phyloP scores from a whole-genome alignment of 2,113 vertebrate genomes.

The Eonycteris spelaea region DNA sequence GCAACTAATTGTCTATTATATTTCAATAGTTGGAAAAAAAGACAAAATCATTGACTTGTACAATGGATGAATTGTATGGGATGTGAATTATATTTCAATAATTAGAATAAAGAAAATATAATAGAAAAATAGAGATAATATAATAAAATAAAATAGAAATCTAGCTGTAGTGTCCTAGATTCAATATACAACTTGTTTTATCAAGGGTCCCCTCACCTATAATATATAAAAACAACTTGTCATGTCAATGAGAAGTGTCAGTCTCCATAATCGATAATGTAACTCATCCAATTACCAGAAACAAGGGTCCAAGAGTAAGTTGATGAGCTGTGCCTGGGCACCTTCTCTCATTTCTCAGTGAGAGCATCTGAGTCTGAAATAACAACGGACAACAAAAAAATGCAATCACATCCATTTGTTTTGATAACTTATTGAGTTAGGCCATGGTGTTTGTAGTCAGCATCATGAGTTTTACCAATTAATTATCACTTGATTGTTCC shows the following conservation, averaged over 20 bases:
- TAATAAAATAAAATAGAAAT: background rate
- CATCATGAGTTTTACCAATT: background rate
- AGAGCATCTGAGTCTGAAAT: background rate
- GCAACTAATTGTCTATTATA: too few relatives aligned
- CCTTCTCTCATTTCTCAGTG: background rate
- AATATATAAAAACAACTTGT: background rate
- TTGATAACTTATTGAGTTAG: background rate
- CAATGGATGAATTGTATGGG: background rate
- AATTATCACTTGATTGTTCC: background rate
- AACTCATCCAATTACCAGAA: background rate
- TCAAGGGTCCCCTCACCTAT: background rate
- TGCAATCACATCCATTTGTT: background rate
- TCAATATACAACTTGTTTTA: background rate
- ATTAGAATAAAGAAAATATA: background rate
- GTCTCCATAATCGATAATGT: background rate
- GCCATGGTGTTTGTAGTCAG: background rate
- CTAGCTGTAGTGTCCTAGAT: background rate
- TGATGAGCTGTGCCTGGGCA: background rate
- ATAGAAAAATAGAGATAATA: background rate
- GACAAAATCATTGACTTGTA: background rate
- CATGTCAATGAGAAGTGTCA: background rate
- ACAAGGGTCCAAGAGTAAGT: too few relatives aligned
- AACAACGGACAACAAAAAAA: background rate
- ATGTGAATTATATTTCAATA: background rate
- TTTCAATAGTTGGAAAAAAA: too few relatives aligned